These are phyloP conservation scores for Alectura lathami DNA, from an alignment of 2,113 vertebrate species.

Conservation along the genomic window DNA sequence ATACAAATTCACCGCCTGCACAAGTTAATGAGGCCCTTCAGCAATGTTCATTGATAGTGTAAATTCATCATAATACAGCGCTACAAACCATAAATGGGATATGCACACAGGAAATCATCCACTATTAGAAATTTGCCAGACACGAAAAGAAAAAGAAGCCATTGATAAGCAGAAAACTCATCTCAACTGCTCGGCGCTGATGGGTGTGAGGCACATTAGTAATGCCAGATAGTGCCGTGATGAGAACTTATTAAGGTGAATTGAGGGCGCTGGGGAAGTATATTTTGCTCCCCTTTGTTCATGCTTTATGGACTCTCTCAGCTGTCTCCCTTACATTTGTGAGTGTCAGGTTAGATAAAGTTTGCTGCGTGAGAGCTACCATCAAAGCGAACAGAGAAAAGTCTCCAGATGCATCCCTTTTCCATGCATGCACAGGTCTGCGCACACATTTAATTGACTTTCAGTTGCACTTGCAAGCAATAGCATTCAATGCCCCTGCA, in stretches of 20 bases:
- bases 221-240: neutral
- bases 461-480: neutral
- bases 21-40: conserved; percentile 73
- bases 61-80: conserved; percentile 67
- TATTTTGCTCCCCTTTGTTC: conserved; percentile 29
- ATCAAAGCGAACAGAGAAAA: neutral
- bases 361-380: conserved; percentile 4
- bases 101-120: conserved; percentile 62
- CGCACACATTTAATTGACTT: neutral
- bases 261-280: conserved; percentile 43
- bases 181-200: conserved; percentile 13
- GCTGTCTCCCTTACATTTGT: neutral
- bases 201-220: conserved; percentile 19
- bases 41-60: conserved; percentile 69
- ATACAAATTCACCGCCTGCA: conserved; percentile 69
- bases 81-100: conserved; percentile 66
- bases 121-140: conserved; percentile 65
- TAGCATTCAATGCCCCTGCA: neutral
- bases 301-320: neutral
- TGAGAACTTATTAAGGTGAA: conserved; percentile 55
- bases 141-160: conserved; percentile 53
- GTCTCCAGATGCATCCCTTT: neutral
- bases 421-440: fast-evolving
- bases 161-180: conserved; percentile 70
- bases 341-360: neutral